Evolutionary conservation across 2,113 vertebrate genomes (phyloP).

Genomic region (Aramus guarauna): DNA sequence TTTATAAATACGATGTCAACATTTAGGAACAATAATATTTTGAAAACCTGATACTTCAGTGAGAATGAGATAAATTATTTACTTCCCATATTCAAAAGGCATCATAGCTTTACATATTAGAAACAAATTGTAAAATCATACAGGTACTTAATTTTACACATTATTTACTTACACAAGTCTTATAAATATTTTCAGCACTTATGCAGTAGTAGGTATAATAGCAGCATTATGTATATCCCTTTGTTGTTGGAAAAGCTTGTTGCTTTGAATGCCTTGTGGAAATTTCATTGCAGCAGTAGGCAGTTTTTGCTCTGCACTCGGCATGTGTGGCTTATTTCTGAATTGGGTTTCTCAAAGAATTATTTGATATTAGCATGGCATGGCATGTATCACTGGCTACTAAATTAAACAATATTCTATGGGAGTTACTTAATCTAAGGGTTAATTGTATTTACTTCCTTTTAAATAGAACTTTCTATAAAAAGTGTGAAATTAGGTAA

Average conservation of each 20-base stretch:
- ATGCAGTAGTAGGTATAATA: neutral
- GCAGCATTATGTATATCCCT: neutral
- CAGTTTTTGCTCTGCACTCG: neutral
- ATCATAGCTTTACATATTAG: neutral
- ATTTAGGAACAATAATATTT: neutral
- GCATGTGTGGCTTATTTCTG: neutral
- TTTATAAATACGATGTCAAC: neutral
- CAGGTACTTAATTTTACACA: neutral
- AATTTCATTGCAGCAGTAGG: neutral
- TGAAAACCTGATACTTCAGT: neutral
- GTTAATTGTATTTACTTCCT: neutral
- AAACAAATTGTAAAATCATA: neutral
- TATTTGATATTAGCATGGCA: neutral
- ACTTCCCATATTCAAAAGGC: neutral
- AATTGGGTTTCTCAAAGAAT: neutral
- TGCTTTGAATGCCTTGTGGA: neutral
- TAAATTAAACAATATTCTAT: neutral
- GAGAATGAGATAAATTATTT: neutral
- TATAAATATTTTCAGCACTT: neutral
- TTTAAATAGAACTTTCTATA: neutral
- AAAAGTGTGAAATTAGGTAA: neutral
- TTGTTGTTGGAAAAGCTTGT: neutral
- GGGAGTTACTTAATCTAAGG: neutral
- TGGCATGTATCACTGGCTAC: neutral
- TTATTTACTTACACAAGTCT: neutral